phyloP scores from a whole-genome alignment of 2,888 invertebrate genomes.

The Mimachlamys varia region DNA sequence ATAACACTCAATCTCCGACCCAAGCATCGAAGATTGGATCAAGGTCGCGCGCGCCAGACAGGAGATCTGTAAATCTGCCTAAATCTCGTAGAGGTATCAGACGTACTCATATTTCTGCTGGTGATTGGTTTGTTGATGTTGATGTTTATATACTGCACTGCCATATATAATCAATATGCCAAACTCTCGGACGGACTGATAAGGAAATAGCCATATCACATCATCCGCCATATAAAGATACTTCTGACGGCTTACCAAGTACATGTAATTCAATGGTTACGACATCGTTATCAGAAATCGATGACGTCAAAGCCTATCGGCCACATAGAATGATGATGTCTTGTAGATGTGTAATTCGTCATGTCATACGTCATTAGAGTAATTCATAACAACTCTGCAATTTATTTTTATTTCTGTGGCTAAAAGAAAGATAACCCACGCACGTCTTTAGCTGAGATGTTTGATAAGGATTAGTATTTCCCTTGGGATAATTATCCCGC shows the following conservation, averaged over 20 bases:
- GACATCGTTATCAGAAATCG: constrained; percentile 3
- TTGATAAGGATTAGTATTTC: background rate
- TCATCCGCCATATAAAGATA: background rate
- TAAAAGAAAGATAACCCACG: background rate
- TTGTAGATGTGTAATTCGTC: background rate
- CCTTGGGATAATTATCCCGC: background rate
- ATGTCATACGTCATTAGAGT: background rate
- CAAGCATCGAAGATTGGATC: background rate
- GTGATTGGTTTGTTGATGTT: background rate
- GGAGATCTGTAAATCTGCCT: background rate
- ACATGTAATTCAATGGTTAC: background rate
- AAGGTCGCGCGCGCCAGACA: constrained; percentile 31
- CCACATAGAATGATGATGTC: background rate
- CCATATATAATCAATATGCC: constrained; percentile 8
- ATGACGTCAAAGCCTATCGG: background rate
- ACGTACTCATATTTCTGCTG: constrained; percentile 13
- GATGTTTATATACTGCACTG: background rate
- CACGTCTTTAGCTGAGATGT: no score
- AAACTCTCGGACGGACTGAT: background rate
- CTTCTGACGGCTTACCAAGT: background rate
- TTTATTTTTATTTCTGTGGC: background rate
- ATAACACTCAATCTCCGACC: constrained; percentile 1
- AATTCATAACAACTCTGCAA: background rate
- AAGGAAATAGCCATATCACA: background rate
- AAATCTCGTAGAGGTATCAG: constrained; percentile 1